Percentiles rank a stretch among this genome's conserved stretches.
Evolutionary conservation across 2,888 invertebrate genomes (phyloP).

Genomic region (Melanophora roralis): DNA sequence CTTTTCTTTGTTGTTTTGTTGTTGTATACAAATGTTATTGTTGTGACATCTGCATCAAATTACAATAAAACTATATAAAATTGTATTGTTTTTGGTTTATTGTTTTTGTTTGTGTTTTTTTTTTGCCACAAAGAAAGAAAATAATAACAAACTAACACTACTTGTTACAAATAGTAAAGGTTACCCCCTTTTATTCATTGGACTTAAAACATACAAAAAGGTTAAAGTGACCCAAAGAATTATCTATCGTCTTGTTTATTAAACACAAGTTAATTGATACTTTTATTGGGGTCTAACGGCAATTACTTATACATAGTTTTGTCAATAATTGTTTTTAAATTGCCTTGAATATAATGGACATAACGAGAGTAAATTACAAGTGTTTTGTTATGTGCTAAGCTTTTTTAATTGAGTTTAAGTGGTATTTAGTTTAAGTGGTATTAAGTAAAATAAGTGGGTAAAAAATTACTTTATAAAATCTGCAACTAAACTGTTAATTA

Average conservation of each 20-base stretch:
- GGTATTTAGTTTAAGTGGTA: too few species aligned
- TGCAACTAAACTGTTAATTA: too few species aligned
- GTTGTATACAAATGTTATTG: slow-evolving; percentile 17
- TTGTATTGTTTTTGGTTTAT: background rate
- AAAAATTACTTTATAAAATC: too few species aligned
- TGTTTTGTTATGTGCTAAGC: too few species aligned
- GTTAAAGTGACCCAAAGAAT: background rate
- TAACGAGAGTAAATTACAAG: background rate
- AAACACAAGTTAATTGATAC: background rate
- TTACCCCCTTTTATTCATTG: background rate
- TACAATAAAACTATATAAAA: slow-evolving; percentile 14
- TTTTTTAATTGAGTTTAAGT: too few species aligned
- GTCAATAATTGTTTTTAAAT: slow-evolving; percentile 2
- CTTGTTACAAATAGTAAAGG: background rate
- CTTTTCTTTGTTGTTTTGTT: slow-evolving; percentile 31
- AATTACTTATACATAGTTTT: background rate
- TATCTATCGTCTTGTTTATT: background rate
- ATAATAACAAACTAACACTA: background rate
- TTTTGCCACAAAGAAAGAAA: background rate
- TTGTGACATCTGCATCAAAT: slow-evolving; percentile 48
- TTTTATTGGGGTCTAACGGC: background rate
- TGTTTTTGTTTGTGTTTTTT: too few species aligned
- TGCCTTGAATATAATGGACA: background rate
- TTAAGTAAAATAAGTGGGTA: background rate
- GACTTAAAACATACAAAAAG: background rate